phyloP scores from a whole-genome alignment of 35 echinoderm and acorn worm species.

The Lytechinus pictus region DNA sequence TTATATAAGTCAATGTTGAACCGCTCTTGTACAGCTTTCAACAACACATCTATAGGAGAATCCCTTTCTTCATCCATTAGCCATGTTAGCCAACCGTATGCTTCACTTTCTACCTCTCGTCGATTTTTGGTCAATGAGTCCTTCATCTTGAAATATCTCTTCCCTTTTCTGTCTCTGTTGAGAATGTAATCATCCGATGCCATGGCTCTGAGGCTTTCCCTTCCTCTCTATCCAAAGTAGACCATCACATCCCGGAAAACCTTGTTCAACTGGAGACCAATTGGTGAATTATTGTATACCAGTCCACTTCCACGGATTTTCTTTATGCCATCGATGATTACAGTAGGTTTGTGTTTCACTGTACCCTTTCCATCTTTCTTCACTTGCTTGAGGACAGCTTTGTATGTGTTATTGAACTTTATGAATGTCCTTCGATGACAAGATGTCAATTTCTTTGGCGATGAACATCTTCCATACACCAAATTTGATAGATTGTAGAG shows the following conservation, averaged over 20 bases:
- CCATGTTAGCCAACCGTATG: not conserved
- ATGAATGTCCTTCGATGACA: not conserved
- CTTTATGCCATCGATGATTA: not conserved
- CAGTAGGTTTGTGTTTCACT: not conserved
- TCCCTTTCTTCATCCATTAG: constrained; percentile 59
- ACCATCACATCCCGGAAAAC: too few relatives aligned
- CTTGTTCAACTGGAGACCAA: not conserved
- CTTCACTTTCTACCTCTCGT: constrained; percentile 41
- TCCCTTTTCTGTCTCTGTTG: constrained; percentile 3
- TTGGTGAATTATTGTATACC: too few relatives aligned
- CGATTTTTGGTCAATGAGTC: constrained; percentile 42
- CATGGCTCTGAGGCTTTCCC: constrained; percentile 53
- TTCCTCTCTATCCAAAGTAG: constrained; percentile 47
- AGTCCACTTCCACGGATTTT: constrained; percentile 39
- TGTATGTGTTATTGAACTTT: constrained; percentile 59
- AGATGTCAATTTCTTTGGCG: constrained; percentile 13
- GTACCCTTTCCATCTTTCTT: constrained; percentile 40
- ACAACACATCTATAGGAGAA: constrained; percentile 38
- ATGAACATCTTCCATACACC: not conserved
- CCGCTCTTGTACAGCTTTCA: too few relatives aligned
- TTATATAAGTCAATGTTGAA: too few relatives aligned
- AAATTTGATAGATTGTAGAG: constrained; percentile 23
- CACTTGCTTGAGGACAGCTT: constrained; percentile 51
- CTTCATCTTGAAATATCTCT: not conserved
- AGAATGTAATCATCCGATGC: constrained; percentile 45